A percentile compares a stretch with the other conserved stretches of the same genome.
Evolutionary conservation across 2,888 invertebrate genomes (phyloP).

Genomic region (Lasioglossum pauxillum): DNA sequence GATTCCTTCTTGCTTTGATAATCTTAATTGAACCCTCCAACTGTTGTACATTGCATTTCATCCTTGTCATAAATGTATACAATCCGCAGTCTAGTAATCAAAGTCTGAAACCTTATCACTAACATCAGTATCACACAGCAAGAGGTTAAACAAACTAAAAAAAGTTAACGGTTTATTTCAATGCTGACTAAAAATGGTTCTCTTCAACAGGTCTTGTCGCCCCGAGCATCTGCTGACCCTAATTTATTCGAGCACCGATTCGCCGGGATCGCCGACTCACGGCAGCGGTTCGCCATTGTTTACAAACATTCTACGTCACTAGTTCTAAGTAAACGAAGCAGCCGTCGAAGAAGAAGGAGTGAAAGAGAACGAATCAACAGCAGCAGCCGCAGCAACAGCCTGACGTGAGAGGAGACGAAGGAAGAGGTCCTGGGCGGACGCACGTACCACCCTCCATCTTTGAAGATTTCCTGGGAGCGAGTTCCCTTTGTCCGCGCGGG

Average conservation of each 20-base stretch:
- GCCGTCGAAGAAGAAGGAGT: not conserved
- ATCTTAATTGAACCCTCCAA: too few relatives aligned
- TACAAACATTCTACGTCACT: constrained; percentile 72
- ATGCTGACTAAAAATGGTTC: not conserved
- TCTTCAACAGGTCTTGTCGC: constrained; percentile 1
- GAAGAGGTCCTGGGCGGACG: not conserved
- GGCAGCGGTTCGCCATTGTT: constrained; percentile 58
- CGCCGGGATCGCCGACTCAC: constrained; percentile 15
- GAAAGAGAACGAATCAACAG: not conserved
- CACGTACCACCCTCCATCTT: constrained; percentile 62
- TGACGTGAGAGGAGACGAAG: constrained; percentile 30
- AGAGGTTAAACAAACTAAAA: too few relatives aligned
- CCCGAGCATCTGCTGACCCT: not conserved
- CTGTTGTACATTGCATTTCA: too few relatives aligned
- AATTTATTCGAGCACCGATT: constrained; percentile 33
- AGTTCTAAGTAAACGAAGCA: constrained; percentile 64
- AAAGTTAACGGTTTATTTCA: not conserved
- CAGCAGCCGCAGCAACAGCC: not conserved
- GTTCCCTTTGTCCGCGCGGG: constrained; percentile 76
- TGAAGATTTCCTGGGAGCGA: constrained; percentile 69
- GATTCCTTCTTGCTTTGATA: too few relatives aligned
- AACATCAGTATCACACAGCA: too few relatives aligned
- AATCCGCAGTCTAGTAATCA: too few relatives aligned
- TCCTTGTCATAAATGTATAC: too few relatives aligned
- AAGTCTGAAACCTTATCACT: too few relatives aligned